Base-by-base conservation (phyloP, 2,888 invertebrate species). In the Agonopterix heracliana region DNA sequence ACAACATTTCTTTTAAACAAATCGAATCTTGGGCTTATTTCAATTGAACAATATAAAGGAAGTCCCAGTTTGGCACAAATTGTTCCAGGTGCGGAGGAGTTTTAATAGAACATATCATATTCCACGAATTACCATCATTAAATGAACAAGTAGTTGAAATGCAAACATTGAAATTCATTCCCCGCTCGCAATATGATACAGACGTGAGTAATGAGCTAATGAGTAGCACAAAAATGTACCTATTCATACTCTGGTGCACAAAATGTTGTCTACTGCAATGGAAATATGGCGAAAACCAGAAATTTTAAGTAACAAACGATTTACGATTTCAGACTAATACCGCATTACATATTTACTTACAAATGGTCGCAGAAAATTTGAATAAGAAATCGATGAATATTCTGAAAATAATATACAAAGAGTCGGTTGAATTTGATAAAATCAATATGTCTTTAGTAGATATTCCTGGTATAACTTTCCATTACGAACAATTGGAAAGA, bases 291-390 rank as follows among this genome's bases (percentile, higher is more conserved):
- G 17, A 17, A 17, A 17, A 17, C 10, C 7, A 36, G 2, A n/a
- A 3, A 9, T 3, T 4, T 36, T 36, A 9, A 5, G 9, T 36
- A 36, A 36, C 9, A 10, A n/a, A 4, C 36, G 9, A 36, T 36
- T 36, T 36, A 36, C 36, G 1, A 10, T 51, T 60, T 40, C 56
- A 73, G 71, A 48, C 63, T 34, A 43, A 49, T 40, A 56, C 59
- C 4, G 56, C 60, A 1, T n/a, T 68, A 3, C 53, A 59, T 46
- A 46, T 61, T 0, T 64, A 54, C 43, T 26, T 69, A 14, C 74
- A 74, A 70, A 66, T 69, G 9, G 59, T 70, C 7, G 57, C 60
- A 36, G 71, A 73, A 54, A 71, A 71, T 52, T 41, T 66, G 2
- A 63, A 60, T 36, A 67, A 63, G 48, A 50, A 55, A 1, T 17